Evolutionary conservation across 2,888 invertebrate genomes (phyloP), one percentile per base, ranked within the genome.

Genomic region (Ectobius pallidus): DNA sequence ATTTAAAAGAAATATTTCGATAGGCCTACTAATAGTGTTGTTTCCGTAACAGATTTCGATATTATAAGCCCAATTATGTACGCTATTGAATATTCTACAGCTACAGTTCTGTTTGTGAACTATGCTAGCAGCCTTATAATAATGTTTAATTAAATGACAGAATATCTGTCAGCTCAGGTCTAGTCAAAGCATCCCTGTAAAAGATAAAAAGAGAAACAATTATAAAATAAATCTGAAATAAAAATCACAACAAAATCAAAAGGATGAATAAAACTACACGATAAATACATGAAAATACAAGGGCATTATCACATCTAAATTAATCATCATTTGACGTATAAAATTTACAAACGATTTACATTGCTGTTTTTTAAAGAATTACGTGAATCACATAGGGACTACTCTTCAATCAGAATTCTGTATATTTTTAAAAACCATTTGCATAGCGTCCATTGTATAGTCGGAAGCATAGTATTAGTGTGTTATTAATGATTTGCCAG

Each of bases 321-420:
- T 52, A 52, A 52, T 52, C 52, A 52, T 52, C 52, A 52, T 52
- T 52, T 58, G 58, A 25, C 58, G 16, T 30, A 58, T 30, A 58
- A 52, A 52, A 52, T 52, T 52, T 52, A 52, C 52, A 52, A 58
- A 58, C 30, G 58, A 58, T 58, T 58, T 58, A 58, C 58, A 1
- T n/a, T 30, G 27, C 58, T 30, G 32, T 9, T 30, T 58, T 46
- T 58, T 58, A 30, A 52, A 52, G 52, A 52, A 52, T 22, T 52
- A 52, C 14, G 25, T 25, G 11, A 25, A 30, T 58, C n/a, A 14
- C 58, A n/a, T 4, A 3, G 30, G 34, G 34, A 11, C 11, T 34
- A 3, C 16, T 9, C 6, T 58, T 30, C 1, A 58, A 58, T 58
- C 58, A 30, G 58, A 58, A 58, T 30, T n/a, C 27, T 25, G n/a